A percentile compares a stretch with the other conserved stretches of the same genome.
Evolutionary conservation across 1,140 invertebrate species (phyloP).

Genomic region (Drosophila ironensis): DNA sequence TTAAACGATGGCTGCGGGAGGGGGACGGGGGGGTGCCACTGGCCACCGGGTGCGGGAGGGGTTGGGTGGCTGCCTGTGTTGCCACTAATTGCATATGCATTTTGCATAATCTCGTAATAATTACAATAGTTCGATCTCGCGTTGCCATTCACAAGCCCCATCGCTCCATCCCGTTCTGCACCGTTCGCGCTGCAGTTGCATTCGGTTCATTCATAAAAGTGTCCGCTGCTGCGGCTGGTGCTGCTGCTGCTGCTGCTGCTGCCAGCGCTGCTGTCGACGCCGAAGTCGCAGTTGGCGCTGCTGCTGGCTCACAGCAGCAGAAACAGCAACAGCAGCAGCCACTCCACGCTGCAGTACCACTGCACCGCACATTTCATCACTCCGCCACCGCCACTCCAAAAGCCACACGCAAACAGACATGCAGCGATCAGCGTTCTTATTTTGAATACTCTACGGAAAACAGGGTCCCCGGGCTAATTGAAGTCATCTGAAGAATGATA

Average conservation of each 20-base stretch:
- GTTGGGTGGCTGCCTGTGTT: neutral
- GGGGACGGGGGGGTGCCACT: neutral
- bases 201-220: constrained; percentile 56
- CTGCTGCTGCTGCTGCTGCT: neutral
- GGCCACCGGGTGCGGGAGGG: too few species aligned
- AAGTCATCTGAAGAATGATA: too few species aligned
- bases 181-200: constrained; percentile 29
- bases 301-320: constrained; percentile 29
- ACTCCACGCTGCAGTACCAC: constrained; percentile 2
- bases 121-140: constrained; percentile 77
- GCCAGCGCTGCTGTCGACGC: neutral
- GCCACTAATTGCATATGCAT: constrained; percentile 78
- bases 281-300: neutral
- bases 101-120: constrained; percentile 79
- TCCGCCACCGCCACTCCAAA: constrained; percentile 29
- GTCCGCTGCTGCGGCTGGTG: constrained; percentile 11
- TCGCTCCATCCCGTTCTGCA: constrained; percentile 6
- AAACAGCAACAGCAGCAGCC: neutral
- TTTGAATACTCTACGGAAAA: constrained; percentile 26
- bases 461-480: too few species aligned
- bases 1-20: neutral
- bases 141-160: constrained; percentile 59
- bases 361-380: constrained; percentile 63
- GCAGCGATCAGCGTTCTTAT: constrained; percentile 3
- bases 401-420: constrained; percentile 5